These are phyloP conservation scores for Dasypus novemcinctus DNA, from an alignment of 2,113 vertebrate genomes.

Conservation along the genomic window DNA sequence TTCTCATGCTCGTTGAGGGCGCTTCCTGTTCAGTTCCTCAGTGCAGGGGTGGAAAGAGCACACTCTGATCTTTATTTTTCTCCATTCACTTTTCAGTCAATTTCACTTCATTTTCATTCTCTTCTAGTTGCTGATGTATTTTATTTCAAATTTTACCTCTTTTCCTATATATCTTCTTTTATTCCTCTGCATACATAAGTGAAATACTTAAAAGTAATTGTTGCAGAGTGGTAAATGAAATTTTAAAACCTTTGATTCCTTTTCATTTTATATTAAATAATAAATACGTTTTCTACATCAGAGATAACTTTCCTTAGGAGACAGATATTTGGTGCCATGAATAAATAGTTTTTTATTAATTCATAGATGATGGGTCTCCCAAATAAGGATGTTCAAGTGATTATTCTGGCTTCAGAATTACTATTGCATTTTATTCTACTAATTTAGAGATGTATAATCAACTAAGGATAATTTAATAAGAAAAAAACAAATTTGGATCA, in stretches of 20 bases:
- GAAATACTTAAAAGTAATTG: not conserved
- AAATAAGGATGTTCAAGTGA: not conserved
- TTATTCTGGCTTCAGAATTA: not conserved
- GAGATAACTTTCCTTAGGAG: not conserved
- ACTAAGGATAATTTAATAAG: not conserved
- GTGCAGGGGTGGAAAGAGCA: rapidly evolving
- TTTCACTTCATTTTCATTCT: not conserved
- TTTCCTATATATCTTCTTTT: not conserved
- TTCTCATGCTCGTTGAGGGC: not conserved
- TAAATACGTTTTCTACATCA: not conserved
- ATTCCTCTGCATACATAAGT: not conserved
- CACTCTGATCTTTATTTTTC: not conserved
- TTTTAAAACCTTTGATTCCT: not conserved
- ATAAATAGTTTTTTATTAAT: not conserved
- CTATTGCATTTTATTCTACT: not conserved
- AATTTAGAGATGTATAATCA: not conserved
- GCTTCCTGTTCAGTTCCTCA: not conserved
- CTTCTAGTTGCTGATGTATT: not conserved
- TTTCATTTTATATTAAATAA: not conserved
- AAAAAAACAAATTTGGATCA: not conserved
- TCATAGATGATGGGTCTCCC: not conserved
- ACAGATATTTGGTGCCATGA: not conserved
- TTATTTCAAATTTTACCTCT: not conserved
- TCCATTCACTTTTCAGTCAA: not conserved
- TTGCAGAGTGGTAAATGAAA: not conserved